These are phyloP conservation scores for Raphicerus campestris DNA, from an alignment of 2,113 vertebrate genomes.

Conservation along the genomic window DNA sequence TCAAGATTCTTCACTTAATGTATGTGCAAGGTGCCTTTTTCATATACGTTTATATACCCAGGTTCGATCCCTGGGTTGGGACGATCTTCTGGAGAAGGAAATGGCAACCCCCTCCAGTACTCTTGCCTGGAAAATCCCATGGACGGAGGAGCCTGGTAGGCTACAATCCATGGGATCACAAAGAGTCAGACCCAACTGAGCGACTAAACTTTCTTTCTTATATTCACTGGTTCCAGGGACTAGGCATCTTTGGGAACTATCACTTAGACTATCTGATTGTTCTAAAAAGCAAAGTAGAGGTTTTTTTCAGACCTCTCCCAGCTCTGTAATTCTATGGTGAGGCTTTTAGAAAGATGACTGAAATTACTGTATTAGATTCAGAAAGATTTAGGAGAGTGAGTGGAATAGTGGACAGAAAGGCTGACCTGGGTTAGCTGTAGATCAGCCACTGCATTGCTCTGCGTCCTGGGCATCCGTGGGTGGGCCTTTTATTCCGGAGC, in stretches of 20 bases:
- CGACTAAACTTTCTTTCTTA: background rate
- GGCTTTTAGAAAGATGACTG: background rate
- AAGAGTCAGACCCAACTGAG: background rate
- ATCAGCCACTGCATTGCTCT: background rate
- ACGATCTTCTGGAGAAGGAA: background rate
- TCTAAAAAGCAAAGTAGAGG: background rate
- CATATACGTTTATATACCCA: background rate
- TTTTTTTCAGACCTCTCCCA: background rate
- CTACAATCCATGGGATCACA: background rate
- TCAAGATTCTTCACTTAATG: background rate
- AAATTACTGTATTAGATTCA: background rate
- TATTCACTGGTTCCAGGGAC: background rate
- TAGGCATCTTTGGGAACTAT: background rate
- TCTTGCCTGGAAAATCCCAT: background rate
- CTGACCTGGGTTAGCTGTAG: background rate
- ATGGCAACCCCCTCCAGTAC: background rate
- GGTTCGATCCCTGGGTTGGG: background rate
- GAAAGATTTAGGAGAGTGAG: background rate
- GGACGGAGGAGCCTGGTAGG: background rate
- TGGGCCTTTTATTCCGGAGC: background rate
- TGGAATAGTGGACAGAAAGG: background rate
- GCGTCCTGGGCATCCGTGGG: fast-evolving
- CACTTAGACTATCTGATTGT: background rate
- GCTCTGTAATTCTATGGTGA: background rate
- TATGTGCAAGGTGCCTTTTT: background rate